Base-by-base conservation (phyloP, 2,797 vertebrate species). In the Erethizon dorsatum region DNA sequence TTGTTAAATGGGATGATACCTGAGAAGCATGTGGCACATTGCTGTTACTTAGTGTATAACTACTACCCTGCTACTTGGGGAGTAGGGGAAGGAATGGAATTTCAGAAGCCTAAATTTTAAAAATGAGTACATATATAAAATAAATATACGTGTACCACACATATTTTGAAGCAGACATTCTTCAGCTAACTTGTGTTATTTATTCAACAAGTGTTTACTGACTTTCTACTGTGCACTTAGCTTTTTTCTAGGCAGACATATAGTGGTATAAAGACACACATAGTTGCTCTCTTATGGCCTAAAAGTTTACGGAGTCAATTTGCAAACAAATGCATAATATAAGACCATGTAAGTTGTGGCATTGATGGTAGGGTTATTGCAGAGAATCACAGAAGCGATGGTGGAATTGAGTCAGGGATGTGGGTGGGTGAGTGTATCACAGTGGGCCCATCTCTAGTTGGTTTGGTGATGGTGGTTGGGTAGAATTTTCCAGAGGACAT, bases 81-180 rank as follows among this genome's bases (percentile, higher is more conserved):
- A n/a, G 15, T 5, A 0, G 3, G 10, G 8, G 45, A 73, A 79
- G 63, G 37, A 84, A 73, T 47, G 41, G 22, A 2, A 78, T 50
- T 80, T 94, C 73, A 93, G 24, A 92, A 22, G 37, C 75, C 41
- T 22, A 50, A 63, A 41, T 92, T 63, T 65, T 3, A 75, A 85
- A 91, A 71, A 52, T 86, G 50, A 67, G 31, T 52, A 63, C 8
- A 69, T 52, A 41, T 47, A 22, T 56, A n/a, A 33, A 61, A 22
- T 57, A 69, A 63, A 75, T 37, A 37, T 10, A 47, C 2, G 24
- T 0, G 17, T 57, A 63, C 9, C 0, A 5, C 10, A 87, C n/a
- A 87, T 88, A 77, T 86, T 95, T 95, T 93, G 77, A 77, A 86
- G 71, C 88, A 67, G 26, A 5, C 33, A 17, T 88, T 91, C 26